Conservation (phyloP, 2,888 invertebrate genomes). For the Athalia cordata region DNA sequence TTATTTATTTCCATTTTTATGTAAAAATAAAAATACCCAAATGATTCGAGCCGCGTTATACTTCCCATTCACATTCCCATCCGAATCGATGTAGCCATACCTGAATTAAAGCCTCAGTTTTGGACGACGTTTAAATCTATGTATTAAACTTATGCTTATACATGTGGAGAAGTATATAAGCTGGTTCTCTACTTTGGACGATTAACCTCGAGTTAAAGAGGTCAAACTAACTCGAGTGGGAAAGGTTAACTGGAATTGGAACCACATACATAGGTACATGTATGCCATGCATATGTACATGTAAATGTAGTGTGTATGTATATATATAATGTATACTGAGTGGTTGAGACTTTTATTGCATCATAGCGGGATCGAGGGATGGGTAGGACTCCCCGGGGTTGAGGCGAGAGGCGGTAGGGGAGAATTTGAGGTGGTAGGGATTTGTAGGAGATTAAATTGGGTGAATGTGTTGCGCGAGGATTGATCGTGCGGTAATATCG, state of each 20-base stretch:
- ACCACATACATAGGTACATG: background rate
- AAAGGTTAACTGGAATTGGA: conserved; percentile 22
- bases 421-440: background rate
- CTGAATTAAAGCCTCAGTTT: background rate
- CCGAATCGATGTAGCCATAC: background rate
- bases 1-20: conserved; percentile 1
- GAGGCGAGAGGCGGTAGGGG: too few relatives aligned
- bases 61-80: background rate
- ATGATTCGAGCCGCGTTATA: background rate
- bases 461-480: conserved; percentile 9
- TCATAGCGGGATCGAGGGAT: too few relatives aligned
- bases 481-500: conserved; percentile 19
- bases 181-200: background rate
- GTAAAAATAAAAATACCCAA: conserved; percentile 5
- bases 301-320: too few relatives aligned
- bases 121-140: background rate
- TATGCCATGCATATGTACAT: too few relatives aligned
- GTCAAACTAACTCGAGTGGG: background rate
- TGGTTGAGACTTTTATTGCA: conserved; percentile 14
- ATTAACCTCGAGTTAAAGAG: conserved; percentile 12
- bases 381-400: too few relatives aligned
- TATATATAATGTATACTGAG: too few relatives aligned
- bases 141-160: background rate
- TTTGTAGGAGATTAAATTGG: conserved; percentile 24
- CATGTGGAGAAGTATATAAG: too few relatives aligned